phyloP scores from a whole-genome alignment of 1,140 invertebrate genomes.

The Caligus rogercresseyi region DNA sequence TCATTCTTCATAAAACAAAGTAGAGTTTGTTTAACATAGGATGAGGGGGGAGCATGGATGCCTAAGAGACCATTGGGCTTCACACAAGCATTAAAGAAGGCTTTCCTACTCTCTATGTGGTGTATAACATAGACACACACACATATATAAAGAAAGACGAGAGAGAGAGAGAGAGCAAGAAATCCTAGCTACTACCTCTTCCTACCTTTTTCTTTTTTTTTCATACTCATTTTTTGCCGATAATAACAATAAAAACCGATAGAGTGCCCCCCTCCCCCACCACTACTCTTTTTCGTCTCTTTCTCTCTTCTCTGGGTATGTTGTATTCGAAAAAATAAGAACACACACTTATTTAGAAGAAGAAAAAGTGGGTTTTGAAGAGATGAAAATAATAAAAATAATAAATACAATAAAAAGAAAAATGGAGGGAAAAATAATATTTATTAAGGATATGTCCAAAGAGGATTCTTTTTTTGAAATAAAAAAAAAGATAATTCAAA shows the following conservation, averaged over 20 bases:
- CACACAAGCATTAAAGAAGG: background rate
- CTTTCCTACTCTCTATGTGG: background rate
- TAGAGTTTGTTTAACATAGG: no score
- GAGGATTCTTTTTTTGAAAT: no score
- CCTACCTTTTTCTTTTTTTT: background rate
- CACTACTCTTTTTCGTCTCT: background rate
- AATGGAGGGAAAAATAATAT: background rate
- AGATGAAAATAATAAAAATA: background rate
- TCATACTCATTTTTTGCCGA: background rate
- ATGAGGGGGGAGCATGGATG: no score
- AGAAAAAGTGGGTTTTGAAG: background rate
- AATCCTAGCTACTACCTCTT: no score
- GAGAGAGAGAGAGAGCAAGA: no score
- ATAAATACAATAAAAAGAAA: background rate
- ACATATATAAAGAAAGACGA: no score
- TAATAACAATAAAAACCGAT: background rate
- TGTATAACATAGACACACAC: no score
- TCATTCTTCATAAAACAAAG: no score
- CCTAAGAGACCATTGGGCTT: background rate
- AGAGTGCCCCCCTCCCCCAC: background rate
- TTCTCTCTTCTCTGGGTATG: background rate
- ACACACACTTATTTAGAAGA: background rate
- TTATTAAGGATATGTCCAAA: background rate
- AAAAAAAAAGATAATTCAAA: no score
- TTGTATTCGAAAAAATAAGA: no score